Base-by-base conservation (phyloP, 2,888 invertebrate genomes). In the Hypsopygia costalis region DNA sequence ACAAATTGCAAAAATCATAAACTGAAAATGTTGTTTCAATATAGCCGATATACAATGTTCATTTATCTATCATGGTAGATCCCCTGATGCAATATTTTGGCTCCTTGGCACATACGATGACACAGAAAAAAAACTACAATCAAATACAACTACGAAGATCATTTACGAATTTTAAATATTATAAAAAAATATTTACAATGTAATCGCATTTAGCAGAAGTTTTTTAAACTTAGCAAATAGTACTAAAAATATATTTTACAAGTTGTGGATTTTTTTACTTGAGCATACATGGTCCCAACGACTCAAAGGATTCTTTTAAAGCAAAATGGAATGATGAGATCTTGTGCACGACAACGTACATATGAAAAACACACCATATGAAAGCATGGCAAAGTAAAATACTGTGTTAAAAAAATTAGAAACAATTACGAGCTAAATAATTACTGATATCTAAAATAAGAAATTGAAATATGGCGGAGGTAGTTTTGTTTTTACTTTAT, bases 291-390 rank as follows among this genome's bases (percentile, higher is more conserved):
- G 81, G 71, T 82, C 75, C 75, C 75, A 65, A 64, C 41, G 39
- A 37, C 27, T 8, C 25, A 50, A 51, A 50, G 44, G 48, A 44
- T 47, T 41, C 41, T 56, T 62, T 78, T 80, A 82, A 81, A 82
- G 78, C 77, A 57, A 53, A 51, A 68, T 85, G 86, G 87, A 87
- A 87, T 87, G 87, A 72, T 87, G 86, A 86, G 87, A 87, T 86
- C 87, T 79, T 71, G 52, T 69, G 51, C 43, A 51, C 52, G 43
- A 22, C 6, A 28, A n/a, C 45, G 51, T 42, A 46, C 49, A 46
- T 49, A 41, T 56, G 47, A 46, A 46, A 53, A 57, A 47, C 40
- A 22, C 37, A 34, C 21, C 21, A 22, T 37, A 25, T 7, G 25
- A 8, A 25, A 25, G 7, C n/a, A 25, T 25, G 25, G 25, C 25